A percentile compares a stretch with the other conserved stretches of the same genome.
Conservation (phyloP, 2,113 vertebrate species). For the Semicossyphus pulcher region DNA sequence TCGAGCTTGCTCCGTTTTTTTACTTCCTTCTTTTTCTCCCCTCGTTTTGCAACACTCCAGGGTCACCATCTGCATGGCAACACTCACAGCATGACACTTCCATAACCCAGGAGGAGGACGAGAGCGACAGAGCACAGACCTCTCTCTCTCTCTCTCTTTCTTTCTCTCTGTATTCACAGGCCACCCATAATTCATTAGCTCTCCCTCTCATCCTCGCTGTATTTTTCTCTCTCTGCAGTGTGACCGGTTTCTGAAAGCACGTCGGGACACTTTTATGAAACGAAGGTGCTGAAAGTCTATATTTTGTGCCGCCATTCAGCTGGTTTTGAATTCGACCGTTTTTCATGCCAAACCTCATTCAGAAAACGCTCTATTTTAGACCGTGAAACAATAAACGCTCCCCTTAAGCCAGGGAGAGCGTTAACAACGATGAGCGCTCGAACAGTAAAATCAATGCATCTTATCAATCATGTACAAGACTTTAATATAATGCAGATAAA, state of each 20-base stretch:
- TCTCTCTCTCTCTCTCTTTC: slow-evolving; percentile 13
- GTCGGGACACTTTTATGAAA: slow-evolving; percentile 25
- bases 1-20: slow-evolving; percentile 31
- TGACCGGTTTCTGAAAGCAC: slow-evolving; percentile 48
- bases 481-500: neutral
- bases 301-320: slow-evolving; percentile 5
- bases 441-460: neutral
- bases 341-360: slow-evolving; percentile 16
- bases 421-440: too few relatives aligned
- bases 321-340: slow-evolving; percentile 40
- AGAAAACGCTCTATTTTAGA: neutral
- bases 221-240: slow-evolving; percentile 33
- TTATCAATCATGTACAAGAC: neutral
- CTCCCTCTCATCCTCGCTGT: slow-evolving; percentile 46
- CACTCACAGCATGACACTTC: slow-evolving; percentile 70
- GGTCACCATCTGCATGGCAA: slow-evolving; percentile 69
- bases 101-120: slow-evolving; percentile 55
- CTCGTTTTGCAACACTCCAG: slow-evolving; percentile 41
- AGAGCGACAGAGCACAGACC: slow-evolving; percentile 26
- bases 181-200: slow-evolving; percentile 72
- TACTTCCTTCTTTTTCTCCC: neutral
- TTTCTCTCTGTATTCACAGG: slow-evolving; percentile 34
- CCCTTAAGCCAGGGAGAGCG: neutral
- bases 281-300: slow-evolving; percentile 52
- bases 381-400: neutral